These are phyloP conservation scores for Latheticus oryzae DNA, from an alignment of 2,888 invertebrate species.

Conservation along the genomic window DNA sequence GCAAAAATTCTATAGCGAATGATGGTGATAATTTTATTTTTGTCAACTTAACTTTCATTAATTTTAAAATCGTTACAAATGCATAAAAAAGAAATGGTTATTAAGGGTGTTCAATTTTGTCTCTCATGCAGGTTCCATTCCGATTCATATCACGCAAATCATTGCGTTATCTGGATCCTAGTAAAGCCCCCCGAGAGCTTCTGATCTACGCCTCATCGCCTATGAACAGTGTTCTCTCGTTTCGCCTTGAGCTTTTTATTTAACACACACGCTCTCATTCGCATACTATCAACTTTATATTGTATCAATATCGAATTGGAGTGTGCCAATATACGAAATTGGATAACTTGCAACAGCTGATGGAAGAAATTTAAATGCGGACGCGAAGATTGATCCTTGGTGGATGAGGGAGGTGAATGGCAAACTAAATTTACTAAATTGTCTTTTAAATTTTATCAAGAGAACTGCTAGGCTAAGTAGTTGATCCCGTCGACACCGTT, in stretches of 20 bases:
- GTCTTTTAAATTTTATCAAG: slow-evolving; percentile 35
- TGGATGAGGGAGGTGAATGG: slow-evolving; percentile 39
- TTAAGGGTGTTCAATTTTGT: too few relatives aligned
- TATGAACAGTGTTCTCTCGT: slow-evolving; percentile 34
- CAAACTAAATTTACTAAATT: slow-evolving; percentile 33
- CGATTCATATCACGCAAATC: slow-evolving; percentile 44
- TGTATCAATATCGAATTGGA: slow-evolving; percentile 55
- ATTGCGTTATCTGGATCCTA: slow-evolving; percentile 46
- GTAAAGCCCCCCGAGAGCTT: slow-evolving; percentile 39
- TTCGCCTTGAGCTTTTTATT: slow-evolving; percentile 38
- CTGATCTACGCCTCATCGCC: slow-evolving; percentile 46
- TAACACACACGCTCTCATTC: slow-evolving; percentile 37
- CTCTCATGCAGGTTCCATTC: slow-evolving; percentile 6
- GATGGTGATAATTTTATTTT: too few relatives aligned
- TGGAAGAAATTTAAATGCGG: slow-evolving; percentile 56
- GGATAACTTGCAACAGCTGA: slow-evolving; percentile 60
- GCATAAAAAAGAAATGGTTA: too few relatives aligned
- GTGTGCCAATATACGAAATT: slow-evolving; percentile 58
- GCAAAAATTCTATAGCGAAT: too few relatives aligned
- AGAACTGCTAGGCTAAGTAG: slow-evolving; percentile 31
- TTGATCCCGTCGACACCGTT: slow-evolving; percentile 35
- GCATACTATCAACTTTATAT: slow-evolving; percentile 53
- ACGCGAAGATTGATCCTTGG: slow-evolving; percentile 39
- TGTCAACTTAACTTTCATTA: too few relatives aligned
- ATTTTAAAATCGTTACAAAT: too few relatives aligned